Evolutionary conservation across 1,140 invertebrate species (phyloP), one percentile per base, ranked within the genome.

Genomic region (Holotrichia oblita): DNA sequence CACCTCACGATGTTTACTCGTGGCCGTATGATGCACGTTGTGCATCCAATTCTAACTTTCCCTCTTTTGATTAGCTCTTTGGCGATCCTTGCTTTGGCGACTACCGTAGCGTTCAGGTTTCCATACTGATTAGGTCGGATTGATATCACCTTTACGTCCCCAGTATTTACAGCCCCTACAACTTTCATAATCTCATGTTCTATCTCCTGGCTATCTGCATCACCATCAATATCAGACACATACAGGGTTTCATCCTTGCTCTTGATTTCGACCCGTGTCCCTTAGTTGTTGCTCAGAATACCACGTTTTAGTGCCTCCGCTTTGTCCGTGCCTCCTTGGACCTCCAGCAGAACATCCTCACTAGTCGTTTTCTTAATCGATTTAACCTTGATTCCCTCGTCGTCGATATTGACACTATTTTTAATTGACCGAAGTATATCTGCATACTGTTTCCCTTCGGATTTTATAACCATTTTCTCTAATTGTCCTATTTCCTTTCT

Each of bases 61-160:
- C 74, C 42, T 27, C n/a, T 64, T 2, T 17, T 76, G 6, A 76
- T 48, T 44, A 76, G 74, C 22, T 20, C 74, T 40, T 76, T 42
- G 17, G 74, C 74, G 17, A 44, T 42, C 12, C 42, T 27, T 48
- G 40, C 42, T 76, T 76, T 20, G 17, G 20, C 22, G 6, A 40
- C 40, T n/a, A 76, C 42, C 40, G 74, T 76, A 76, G 74, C 74
- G n/a, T 24, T 76, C 41, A 41, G 74, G 22, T 48, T 76, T 14
- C 74, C 27, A 22, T 40, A 40, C 42, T 42, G 74, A 40, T 76
- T 76, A 41, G 74, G 34, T 48, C 74, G 40, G 20, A 41, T 24
- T n/a, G 74, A 76, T 40, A 48, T n/a, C 14, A 76, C 34, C 9
- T 27, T 40, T 24, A 74, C 34, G n/a, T 27, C 73, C 14, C 27